These are phyloP conservation scores for Cyanistes caeruleus DNA, from an alignment of 2,113 vertebrate species.

Conservation along the genomic window DNA sequence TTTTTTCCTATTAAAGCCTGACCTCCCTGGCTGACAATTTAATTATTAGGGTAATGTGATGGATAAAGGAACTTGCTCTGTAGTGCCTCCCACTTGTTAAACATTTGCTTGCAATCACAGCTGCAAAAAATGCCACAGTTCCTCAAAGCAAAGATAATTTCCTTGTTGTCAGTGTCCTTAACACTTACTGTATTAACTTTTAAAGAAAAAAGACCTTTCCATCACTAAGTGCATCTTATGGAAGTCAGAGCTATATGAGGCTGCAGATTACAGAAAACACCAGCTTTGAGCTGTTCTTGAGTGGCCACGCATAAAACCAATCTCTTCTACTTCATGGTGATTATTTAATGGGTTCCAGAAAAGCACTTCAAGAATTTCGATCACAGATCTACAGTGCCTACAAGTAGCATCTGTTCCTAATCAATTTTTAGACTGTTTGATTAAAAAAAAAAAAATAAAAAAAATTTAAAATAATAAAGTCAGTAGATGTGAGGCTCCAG, in stretches of 20 bases:
- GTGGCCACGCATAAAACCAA: neutral
- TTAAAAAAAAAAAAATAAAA: neutral
- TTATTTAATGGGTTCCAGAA: neutral
- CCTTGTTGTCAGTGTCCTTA: neutral
- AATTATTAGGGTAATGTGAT: slow-evolving; percentile 83
- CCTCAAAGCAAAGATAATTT: slow-evolving; percentile 45
- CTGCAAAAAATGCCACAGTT: slow-evolving; percentile 72
- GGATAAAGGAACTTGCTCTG: slow-evolving; percentile 78
- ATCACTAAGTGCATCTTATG: neutral
- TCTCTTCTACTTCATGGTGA: neutral
- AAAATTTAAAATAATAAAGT: neutral
- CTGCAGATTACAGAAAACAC: neutral
- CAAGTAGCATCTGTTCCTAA: neutral
- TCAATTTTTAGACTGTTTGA: neutral
- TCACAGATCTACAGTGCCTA: neutral
- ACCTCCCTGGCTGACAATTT: slow-evolving; percentile 80
- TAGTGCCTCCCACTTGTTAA: slow-evolving; percentile 83
- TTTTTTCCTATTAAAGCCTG: slow-evolving; percentile 66
- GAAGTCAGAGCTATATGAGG: neutral
- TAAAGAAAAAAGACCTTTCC: neutral
- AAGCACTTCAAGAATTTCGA: neutral
- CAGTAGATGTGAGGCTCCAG: neutral
- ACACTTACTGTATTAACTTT: neutral
- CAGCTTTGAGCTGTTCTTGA: neutral
- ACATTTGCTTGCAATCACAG: slow-evolving; percentile 74